A percentile compares a stretch with the other conserved stretches of the same genome.
Evolutionary conservation across 2,113 vertebrate species (phyloP).

Genomic region (Euleptes europaea): DNA sequence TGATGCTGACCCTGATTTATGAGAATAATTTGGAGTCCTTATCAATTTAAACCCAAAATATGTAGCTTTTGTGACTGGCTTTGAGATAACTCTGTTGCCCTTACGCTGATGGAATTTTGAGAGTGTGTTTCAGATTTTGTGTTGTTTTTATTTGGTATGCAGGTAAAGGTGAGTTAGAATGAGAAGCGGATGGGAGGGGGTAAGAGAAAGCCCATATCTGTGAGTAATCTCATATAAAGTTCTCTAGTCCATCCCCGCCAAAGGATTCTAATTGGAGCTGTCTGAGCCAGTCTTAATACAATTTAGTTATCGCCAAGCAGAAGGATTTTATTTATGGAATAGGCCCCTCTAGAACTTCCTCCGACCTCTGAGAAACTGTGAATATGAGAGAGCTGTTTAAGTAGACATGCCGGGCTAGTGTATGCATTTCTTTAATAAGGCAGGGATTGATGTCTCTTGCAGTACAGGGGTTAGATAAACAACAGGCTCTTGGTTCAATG

Average conservation of each 20-base stretch:
- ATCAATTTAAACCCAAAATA: not conserved
- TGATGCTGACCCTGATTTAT: not conserved
- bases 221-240: slow-evolving; percentile 39
- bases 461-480: slow-evolving; percentile 78
- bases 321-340: slow-evolving; percentile 74
- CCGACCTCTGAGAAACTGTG: slow-evolving; percentile 66
- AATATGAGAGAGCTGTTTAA: slow-evolving; percentile 63
- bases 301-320: slow-evolving; percentile 65
- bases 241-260: slow-evolving; percentile 39
- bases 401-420: slow-evolving; percentile 49
- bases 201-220: slow-evolving; percentile 28
- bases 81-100: not conserved
- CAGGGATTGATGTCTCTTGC: slow-evolving; percentile 71
- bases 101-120: not conserved
- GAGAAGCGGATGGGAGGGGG: slow-evolving; percentile 4
- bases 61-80: not conserved
- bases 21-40: not conserved
- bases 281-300: slow-evolving; percentile 67
- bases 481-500: slow-evolving; percentile 72
- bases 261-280: slow-evolving; percentile 67
- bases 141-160: slow-evolving; percentile 25
- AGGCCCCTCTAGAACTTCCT: slow-evolving; percentile 69
- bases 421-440: slow-evolving; percentile 73
- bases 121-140: slow-evolving; percentile 16
- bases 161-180: slow-evolving; percentile 29